A percentile compares a stretch with the other conserved stretches of the same genome.
Conservation (phyloP, 2,113 vertebrate species). For the Pungitius pungitius region DNA sequence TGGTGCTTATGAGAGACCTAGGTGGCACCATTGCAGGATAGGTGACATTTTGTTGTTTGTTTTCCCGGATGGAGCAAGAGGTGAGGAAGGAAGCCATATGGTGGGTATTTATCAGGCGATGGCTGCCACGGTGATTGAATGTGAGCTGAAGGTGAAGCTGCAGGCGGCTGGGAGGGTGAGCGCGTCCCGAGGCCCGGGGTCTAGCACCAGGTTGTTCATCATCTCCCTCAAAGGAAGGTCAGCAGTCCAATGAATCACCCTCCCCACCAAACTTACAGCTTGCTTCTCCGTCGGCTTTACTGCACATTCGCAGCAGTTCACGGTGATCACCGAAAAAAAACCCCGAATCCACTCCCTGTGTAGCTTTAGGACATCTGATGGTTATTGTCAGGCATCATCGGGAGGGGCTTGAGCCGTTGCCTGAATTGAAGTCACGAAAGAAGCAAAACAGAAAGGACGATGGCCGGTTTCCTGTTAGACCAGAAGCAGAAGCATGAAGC, state of each 20-base stretch:
- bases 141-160: slow-evolving; percentile 78
- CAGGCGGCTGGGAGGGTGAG: slow-evolving; percentile 69
- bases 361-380: slow-evolving; percentile 33
- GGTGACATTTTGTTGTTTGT: slow-evolving; percentile 71
- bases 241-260: slow-evolving; percentile 75
- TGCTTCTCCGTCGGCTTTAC: slow-evolving; percentile 73
- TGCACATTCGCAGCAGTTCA: slow-evolving; percentile 60
- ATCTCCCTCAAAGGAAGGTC: slow-evolving; percentile 79
- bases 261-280: slow-evolving; percentile 73
- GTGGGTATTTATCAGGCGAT: slow-evolving; percentile 71
- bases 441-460: background rate
- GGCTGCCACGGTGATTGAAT: slow-evolving; percentile 77
- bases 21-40: slow-evolving; percentile 42
- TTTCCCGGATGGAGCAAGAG: slow-evolving; percentile 66
- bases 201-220: slow-evolving; percentile 74
- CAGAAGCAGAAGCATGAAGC: background rate
- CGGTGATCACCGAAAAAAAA: slow-evolving; percentile 39
- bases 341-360: slow-evolving; percentile 47
- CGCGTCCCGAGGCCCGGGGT: slow-evolving; percentile 60
- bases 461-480: background rate
- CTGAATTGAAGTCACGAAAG: slow-evolving; percentile 1
- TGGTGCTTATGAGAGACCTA: slow-evolving; percentile 38
- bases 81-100: slow-evolving; percentile 76
- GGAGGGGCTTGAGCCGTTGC: background rate
- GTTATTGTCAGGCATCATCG: slow-evolving; percentile 1